Base-by-base conservation (phyloP, 35 echinoderm and acorn worm species). In the Ophiothrix spiculata region DNA sequence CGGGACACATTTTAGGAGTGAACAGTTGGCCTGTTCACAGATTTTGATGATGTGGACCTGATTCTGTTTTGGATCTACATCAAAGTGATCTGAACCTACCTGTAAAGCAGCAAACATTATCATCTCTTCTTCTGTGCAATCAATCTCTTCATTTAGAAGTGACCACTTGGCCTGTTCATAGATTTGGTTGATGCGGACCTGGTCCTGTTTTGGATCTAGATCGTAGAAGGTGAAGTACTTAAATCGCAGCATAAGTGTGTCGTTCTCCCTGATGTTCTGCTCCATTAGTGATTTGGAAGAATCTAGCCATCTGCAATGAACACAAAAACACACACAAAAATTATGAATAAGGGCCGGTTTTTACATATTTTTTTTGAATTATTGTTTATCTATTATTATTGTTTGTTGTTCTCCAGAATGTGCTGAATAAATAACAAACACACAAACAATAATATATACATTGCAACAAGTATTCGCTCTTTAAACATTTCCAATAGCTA, bases 71-170 rank as follows among this genome's bases (percentile, higher is more conserved):
- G n/a, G n/a, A n/a, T n/a, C n/a, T n/a, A 49, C 42, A 49, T 75
- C 25, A 31, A 56, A 37, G 56, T 37, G n/a, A n/a, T n/a, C n/a
- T n/a, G 35, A 10, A 73, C 77, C 35, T 88, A 99, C 96, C 92
- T 99, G 96, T 74, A 99, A 91, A 60, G 96, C 96, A 77, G 95
- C 96, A 90, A 99, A 99, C 92, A 99, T 94, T 56, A 99, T 94
- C 96, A 99, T 99, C 56, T 99, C 92, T 77, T 99, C 96, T 33
- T 99, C 92, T 33, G 96, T 99, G 77, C 96, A 99, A 36, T 99
- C 96, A 32, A 99, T 85, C 49, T 99, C 96, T 64, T 99, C 96
- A 39, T 90, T 88, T 21, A 94, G 81, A 29, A 99, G 79, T 16
- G 81, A 36, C 92, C 96, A 99, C 81, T 90, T 99, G 78, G 96